Percentiles rank a stretch among this genome's conserved stretches.
Conservation (phyloP, 2,888 invertebrate species). For the Erpobdella octoculata region DNA sequence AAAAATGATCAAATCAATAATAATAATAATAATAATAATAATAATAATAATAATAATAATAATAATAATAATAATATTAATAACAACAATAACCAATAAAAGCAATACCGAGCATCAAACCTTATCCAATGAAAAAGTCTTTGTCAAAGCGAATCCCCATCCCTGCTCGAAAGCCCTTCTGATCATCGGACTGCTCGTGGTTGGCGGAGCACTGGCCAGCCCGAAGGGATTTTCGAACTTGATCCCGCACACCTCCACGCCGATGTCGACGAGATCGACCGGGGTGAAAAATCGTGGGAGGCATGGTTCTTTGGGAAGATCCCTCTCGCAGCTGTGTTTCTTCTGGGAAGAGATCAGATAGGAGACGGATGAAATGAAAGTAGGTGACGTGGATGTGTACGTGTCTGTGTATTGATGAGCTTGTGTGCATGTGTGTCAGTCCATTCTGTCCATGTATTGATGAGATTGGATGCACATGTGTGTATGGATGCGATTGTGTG, state of each 20-base stretch:
- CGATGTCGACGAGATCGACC: conserved; percentile 86
- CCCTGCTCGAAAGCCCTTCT: conserved; percentile 86
- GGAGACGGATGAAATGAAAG: neutral
- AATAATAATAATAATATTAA: no score
- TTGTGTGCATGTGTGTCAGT: no score
- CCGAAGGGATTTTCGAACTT: conserved; percentile 94
- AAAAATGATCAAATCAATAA: no score
- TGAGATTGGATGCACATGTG: no score
- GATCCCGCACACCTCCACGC: conserved; percentile 83
- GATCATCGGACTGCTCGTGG: conserved; percentile 89
- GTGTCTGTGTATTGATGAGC: no score
- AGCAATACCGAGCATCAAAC: conserved; percentile 53
- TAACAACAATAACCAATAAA: neutral
- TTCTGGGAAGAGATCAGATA: neutral
- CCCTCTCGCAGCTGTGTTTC: neutral
- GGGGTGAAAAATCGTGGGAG: conserved; percentile 85
- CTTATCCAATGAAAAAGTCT: conserved; percentile 89
- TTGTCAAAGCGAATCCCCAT: conserved; percentile 95
- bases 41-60: neutral
- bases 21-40: neutral
- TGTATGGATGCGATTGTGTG: no score
- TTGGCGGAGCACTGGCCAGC: conserved; percentile 90
- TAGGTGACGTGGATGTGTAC: no score
- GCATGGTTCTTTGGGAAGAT: conserved; percentile 58
- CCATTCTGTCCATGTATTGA: no score